A percentile compares a stretch with the other conserved stretches of the same genome.
These are phyloP conservation scores for Galeopterus variegatus DNA, from an alignment of 2,113 vertebrate species.

Conservation along the genomic window DNA sequence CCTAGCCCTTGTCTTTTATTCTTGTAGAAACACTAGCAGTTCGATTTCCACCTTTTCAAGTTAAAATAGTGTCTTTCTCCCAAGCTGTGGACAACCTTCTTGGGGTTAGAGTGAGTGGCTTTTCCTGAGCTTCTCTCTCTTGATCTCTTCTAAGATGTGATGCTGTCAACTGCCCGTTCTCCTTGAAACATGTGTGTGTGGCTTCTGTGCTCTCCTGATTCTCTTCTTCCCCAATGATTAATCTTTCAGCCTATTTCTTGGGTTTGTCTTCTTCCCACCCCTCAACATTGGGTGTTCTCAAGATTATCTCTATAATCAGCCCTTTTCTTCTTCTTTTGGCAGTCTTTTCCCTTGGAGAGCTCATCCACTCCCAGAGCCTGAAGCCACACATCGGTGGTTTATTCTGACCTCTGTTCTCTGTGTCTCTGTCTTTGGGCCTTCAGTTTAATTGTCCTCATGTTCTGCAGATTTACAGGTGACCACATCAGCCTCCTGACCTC, in stretches of 20 bases:
- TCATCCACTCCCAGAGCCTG: not conserved
- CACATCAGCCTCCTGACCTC: not conserved
- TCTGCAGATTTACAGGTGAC: not conserved
- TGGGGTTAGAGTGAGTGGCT: not conserved
- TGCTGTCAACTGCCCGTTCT: not conserved
- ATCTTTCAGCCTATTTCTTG: not conserved
- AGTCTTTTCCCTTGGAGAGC: not conserved
- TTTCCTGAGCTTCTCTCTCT: not conserved
- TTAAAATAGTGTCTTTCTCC: not conserved
- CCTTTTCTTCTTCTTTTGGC: not conserved
- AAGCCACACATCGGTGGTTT: not conserved
- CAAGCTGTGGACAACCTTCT: not conserved
- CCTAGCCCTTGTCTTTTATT: not conserved
- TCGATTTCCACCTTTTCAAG: not conserved
- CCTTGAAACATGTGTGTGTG: not conserved
- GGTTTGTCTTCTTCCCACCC: constrained; percentile 18
- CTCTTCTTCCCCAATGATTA: constrained; percentile 3
- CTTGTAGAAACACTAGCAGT: not conserved
- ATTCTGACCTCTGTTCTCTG: not conserved
- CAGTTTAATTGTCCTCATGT: not conserved
- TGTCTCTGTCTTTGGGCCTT: not conserved
- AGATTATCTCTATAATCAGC: constrained; percentile 37
- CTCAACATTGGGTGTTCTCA: not conserved
- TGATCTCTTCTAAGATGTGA: not conserved
- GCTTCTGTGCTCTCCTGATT: not conserved